Conservation (phyloP, 2,888 invertebrate genomes). For the Melinopterus prodromus region DNA sequence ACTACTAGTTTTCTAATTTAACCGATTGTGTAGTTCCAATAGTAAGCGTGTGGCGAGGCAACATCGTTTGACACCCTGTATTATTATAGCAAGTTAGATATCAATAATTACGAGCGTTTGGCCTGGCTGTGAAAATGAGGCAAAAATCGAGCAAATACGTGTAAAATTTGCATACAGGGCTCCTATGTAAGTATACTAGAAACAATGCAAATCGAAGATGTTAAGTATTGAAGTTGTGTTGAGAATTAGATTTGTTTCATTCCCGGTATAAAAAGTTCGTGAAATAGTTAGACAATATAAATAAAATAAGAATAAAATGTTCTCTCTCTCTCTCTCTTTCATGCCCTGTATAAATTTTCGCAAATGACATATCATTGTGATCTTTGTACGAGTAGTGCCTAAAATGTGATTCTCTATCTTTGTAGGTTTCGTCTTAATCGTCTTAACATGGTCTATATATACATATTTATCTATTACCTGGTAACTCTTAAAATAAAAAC, state of each 20-base stretch:
- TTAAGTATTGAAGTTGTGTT: background rate
- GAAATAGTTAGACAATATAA: background rate
- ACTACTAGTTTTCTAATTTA: background rate
- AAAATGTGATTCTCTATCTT: conserved; percentile 53
- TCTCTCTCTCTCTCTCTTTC: background rate
- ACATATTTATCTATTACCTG: background rate
- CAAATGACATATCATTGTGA: conserved; percentile 60
- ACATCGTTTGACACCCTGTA: background rate
- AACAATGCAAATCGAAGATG: background rate
- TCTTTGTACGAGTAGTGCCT: conserved; percentile 62
- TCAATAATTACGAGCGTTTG: too few species aligned
- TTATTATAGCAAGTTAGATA: background rate
- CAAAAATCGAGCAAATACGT: background rate
- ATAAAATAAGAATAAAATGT: background rate
- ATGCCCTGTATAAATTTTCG: conserved; percentile 22
- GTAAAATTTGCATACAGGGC: background rate
- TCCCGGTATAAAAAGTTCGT: too few species aligned
- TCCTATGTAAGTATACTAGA: background rate
- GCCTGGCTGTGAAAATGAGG: background rate
- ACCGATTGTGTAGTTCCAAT: too few species aligned
- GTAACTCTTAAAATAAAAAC: background rate
- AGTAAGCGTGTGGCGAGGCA: too few species aligned
- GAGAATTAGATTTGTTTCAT: too few species aligned
- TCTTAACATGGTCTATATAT: background rate
- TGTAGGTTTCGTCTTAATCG: background rate